A percentile compares a stretch with the other conserved stretches of the same genome.
phyloP scores from a whole-genome alignment of 2,888 invertebrate genomes.

The Cantharis nigra region DNA sequence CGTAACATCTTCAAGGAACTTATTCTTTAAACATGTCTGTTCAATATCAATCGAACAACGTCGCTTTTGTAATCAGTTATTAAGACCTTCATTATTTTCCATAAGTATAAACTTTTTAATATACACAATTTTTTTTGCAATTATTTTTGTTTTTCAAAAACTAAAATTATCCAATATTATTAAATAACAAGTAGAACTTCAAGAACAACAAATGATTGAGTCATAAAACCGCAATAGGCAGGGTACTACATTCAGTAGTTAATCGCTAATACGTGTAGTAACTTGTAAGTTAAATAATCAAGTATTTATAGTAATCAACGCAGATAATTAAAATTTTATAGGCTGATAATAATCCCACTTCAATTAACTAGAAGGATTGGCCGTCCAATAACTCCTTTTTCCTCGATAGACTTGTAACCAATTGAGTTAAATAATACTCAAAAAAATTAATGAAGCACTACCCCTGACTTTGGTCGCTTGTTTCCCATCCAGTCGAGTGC shows the following conservation, averaged over 20 bases:
- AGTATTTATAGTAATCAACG: not conserved
- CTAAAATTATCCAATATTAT: not conserved
- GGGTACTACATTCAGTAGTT: no score
- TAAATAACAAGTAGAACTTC: not conserved
- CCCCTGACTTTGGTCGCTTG: no score
- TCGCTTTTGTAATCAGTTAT: not conserved
- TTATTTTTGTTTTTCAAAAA: not conserved
- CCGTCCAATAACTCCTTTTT: no score
- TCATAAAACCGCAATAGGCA: not conserved
- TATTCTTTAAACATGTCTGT: not conserved
- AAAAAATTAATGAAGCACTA: no score
- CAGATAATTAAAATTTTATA: not conserved
- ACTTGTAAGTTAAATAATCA: not conserved
- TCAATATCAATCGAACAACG: not conserved
- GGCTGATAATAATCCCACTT: not conserved
- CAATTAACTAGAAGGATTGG: no score
- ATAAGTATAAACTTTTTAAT: not conserved
- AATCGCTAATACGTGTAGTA: not conserved
- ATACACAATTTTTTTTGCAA: not conserved
- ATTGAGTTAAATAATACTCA: no score
- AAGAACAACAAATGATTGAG: not conserved
- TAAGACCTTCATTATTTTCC: not conserved
- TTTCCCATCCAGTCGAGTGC: no score
- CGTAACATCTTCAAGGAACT: not conserved
- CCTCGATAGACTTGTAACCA: no score